Evolutionary conservation across 2,888 invertebrate genomes (phyloP), one percentile per base, ranked within the genome.

Genomic region (Sphaerophoria rueppellii): DNA sequence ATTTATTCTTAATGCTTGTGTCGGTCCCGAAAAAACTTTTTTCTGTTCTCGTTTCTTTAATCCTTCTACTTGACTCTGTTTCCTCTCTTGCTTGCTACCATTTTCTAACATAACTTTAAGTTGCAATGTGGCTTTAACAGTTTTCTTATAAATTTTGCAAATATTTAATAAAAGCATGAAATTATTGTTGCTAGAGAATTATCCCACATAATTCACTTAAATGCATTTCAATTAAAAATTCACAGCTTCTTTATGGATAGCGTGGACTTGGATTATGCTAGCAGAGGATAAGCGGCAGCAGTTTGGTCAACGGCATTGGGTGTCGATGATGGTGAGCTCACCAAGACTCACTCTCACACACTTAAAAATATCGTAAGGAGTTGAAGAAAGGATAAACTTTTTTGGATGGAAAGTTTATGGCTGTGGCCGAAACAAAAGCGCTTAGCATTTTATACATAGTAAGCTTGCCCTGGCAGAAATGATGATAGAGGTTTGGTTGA

Each of bases 151-250:
- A 77, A 61, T 69, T 73, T 50, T 24, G 69, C 69, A 77, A 82
- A 77, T 63, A 82, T 82, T 73, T 73, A 73, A 73, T 69, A 77
- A 72, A 67, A 67, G 60, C 48, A 60, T 52, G 11, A 16, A 79
- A 65, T 72, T 67, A 65, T 65, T 72, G 78, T 78, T 75, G 54
- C 52, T 65, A 50, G 65, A 40, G 50, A 65, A 50, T 65, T 50
- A 65, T 65, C 65, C 54, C 43, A 57, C 70, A 70, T 55, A 70
- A 72, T 72, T 69, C 55, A 80, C 71, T 71, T 72, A 85, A 85
- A 80, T 73, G 69, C 80, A 76, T 85, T 80, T 85, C 75, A 85
- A 80, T 76, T 85, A 76, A 85, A 79, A 80, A 80, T 76, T 73
- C 78, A 67, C 48, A 83, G 71, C 70, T 37, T 71, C 78, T 78